These are phyloP conservation scores for Phymanthus crucifer DNA, from an alignment of 92 coral and sea anemone species.

Conservation along the genomic window DNA sequence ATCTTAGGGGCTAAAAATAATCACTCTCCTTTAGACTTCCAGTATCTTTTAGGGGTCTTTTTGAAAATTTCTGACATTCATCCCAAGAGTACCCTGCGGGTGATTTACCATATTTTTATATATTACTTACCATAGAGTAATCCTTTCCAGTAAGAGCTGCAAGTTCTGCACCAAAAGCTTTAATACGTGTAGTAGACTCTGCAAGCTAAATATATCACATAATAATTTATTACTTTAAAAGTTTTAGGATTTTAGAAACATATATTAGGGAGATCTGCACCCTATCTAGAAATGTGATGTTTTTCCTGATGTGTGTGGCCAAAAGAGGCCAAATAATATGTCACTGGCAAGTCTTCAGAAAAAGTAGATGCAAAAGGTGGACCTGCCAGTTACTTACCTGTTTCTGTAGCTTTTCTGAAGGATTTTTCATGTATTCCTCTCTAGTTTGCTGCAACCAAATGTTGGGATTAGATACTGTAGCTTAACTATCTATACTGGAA, in stretches of 20 bases:
- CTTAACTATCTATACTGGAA: too few species aligned
- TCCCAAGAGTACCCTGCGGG: background rate
- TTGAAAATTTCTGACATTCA: too few species aligned
- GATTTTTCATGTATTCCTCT: constrained; percentile 86
- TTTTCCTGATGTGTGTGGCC: too few species aligned
- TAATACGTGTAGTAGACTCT: constrained; percentile 91
- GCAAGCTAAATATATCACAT: constrained; percentile 64
- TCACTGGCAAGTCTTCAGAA: too few species aligned
- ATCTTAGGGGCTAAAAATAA: background rate
- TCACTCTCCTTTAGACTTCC: background rate
- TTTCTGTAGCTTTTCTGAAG: constrained; percentile 89
- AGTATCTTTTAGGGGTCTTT: too few species aligned
- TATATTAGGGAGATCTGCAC: too few species aligned
- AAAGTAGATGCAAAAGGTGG: background rate
- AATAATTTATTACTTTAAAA: too few species aligned
- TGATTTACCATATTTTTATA: background rate
- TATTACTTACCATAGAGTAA: constrained; percentile 6
- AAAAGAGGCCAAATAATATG: too few species aligned
- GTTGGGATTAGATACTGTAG: too few species aligned
- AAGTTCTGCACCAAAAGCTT: constrained; percentile 88
- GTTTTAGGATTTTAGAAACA: too few species aligned
- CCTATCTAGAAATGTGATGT: too few species aligned
- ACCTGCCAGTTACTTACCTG: constrained; percentile 49
- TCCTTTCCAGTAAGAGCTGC: constrained; percentile 57
- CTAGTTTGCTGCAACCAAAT: constrained; percentile 72